A percentile compares a stretch with the other conserved stretches of the same genome.
Evolutionary conservation across 2,888 invertebrate species (phyloP).

Genomic region (Fragum sueziense): DNA sequence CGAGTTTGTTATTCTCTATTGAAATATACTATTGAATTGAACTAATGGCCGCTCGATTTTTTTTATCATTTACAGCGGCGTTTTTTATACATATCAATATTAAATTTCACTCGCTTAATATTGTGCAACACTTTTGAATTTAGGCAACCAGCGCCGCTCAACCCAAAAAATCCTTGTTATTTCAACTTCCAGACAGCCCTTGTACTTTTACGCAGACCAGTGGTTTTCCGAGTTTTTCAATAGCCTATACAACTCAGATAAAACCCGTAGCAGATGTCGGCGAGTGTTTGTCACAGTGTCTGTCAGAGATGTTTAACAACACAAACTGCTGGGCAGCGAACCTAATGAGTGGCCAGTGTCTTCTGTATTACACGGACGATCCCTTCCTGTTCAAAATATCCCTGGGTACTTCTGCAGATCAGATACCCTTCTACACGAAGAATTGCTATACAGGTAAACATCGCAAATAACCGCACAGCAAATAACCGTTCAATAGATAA

Average conservation of each 20-base stretch:
- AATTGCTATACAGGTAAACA: neutral
- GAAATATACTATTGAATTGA: too few species aligned
- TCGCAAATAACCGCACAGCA: too few species aligned
- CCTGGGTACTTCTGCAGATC: neutral
- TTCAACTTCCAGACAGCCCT: neutral
- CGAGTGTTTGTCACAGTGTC: neutral
- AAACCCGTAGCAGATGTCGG: neutral
- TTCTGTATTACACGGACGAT: neutral
- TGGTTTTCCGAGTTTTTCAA: neutral
- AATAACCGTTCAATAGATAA: too few species aligned
- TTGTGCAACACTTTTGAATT: too few species aligned
- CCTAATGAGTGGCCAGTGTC: neutral
- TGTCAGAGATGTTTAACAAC: neutral
- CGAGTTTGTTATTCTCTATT: too few species aligned
- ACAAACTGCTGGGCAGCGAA: neutral
- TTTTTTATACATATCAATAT: too few species aligned
- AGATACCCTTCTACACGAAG: neutral
- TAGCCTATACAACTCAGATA: neutral
- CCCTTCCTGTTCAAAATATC: neutral
- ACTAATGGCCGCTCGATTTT: too few species aligned
- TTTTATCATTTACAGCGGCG: too few species aligned
- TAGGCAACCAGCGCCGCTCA: too few species aligned
- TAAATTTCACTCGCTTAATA: too few species aligned
- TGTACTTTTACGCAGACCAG: neutral
- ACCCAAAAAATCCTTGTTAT: too few species aligned